phyloP scores from a whole-genome alignment of 2,113 vertebrate species.

The Cnemophilus loriae region DNA sequence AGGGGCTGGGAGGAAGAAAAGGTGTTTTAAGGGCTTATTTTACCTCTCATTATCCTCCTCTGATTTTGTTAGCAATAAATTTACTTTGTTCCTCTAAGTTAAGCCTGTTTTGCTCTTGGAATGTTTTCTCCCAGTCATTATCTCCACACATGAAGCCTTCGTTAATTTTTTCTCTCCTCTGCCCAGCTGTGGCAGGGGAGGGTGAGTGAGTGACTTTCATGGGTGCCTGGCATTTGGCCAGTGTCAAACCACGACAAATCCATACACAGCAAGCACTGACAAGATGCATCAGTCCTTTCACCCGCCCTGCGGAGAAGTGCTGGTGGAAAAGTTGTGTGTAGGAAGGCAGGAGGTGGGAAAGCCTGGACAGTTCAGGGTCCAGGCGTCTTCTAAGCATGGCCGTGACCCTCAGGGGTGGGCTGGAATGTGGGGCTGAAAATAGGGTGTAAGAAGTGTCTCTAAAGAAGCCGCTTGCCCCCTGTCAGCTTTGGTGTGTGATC shows the following conservation, averaged over 20 bases:
- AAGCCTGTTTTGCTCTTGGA: not conserved
- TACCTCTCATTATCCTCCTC: not conserved
- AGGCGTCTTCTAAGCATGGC: accelerated
- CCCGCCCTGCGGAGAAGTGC: not conserved
- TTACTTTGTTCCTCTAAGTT: not conserved
- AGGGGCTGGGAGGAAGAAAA: not conserved
- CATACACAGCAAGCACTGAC: not conserved
- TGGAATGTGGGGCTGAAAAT: not conserved
- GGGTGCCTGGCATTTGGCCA: not conserved
- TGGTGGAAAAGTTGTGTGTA: not conserved
- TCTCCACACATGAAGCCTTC: not conserved
- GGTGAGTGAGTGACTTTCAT: no score
- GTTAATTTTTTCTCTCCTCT: not conserved
- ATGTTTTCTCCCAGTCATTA: not conserved
- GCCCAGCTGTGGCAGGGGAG: not conserved
- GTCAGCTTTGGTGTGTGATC: not conserved
- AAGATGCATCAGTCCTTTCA: not conserved
- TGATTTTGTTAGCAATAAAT: not conserved
- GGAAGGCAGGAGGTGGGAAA: not conserved
- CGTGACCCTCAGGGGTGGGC: not conserved
- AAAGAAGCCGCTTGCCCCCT: accelerated
- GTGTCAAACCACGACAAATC: not conserved
- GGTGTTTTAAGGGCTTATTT: not conserved
- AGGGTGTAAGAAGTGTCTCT: not conserved
- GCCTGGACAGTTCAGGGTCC: not conserved